Evolutionary conservation across 2,797 vertebrate species (phyloP).

Genomic region (Monodelphis domestica): DNA sequence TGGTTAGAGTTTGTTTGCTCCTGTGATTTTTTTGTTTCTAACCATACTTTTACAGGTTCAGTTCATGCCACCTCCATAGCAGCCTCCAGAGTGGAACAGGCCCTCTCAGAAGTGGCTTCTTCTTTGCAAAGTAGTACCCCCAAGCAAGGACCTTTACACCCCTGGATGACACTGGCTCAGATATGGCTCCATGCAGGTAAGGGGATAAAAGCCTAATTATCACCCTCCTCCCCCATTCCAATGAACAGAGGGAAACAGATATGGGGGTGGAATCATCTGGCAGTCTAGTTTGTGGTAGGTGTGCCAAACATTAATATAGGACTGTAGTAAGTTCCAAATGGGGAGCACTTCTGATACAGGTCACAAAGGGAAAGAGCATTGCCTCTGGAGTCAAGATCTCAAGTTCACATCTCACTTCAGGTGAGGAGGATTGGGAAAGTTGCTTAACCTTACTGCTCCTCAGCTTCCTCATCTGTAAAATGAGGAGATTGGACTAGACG

Average conservation of each 20-base stretch:
- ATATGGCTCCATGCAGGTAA: constrained; percentile 99
- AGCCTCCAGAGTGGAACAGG: constrained; percentile 97
- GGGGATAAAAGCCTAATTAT: background rate
- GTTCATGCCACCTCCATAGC: constrained; percentile 97
- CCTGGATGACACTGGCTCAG: constrained; percentile 99
- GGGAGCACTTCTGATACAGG: background rate
- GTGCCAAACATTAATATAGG: background rate
- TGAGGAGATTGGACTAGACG: background rate
- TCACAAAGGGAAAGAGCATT: background rate
- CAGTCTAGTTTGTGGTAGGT: background rate
- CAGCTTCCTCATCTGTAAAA: background rate
- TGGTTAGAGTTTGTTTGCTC: background rate
- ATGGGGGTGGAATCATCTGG: background rate
- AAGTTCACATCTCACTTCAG: background rate
- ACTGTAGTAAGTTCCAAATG: background rate
- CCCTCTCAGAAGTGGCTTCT: constrained; percentile 96
- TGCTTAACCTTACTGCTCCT: background rate
- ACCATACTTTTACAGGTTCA: constrained; percentile 88
- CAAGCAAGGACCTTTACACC: constrained; percentile 96
- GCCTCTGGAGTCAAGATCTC: background rate
- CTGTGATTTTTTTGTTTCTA: constrained; percentile 41
- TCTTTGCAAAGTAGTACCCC: constrained; percentile 97
- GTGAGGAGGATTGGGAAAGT: background rate
- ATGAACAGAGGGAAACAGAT: background rate
- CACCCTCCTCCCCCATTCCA: background rate